phyloP scores from a whole-genome alignment of 2,113 vertebrate genomes.

The Anguilla rostrata region DNA sequence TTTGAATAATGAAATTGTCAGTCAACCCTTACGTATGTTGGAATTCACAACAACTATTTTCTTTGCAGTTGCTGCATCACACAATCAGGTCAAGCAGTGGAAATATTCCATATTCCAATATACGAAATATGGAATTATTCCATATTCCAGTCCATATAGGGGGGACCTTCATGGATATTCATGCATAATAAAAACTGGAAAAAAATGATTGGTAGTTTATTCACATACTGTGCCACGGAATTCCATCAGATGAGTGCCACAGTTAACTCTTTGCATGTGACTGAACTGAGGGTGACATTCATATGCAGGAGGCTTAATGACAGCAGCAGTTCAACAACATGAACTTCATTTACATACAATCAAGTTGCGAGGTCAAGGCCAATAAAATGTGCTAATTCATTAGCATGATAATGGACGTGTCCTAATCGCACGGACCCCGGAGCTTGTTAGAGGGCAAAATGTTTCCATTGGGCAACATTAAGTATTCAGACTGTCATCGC shows the following conservation, averaged over 20 bases:
- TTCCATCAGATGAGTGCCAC: neutral
- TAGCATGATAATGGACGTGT: slow-evolving; percentile 6
- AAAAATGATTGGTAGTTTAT: neutral
- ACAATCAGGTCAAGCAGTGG: neutral
- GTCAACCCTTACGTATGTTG: neutral
- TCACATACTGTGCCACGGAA: neutral
- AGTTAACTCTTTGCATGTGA: neutral
- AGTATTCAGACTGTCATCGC: neutral
- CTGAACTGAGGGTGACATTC: neutral
- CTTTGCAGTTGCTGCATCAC: neutral
- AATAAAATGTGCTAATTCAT: neutral
- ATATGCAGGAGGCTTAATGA: neutral
- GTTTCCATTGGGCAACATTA: neutral
- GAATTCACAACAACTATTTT: neutral
- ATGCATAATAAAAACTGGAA: neutral
- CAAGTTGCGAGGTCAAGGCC: neutral
- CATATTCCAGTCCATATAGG: neutral
- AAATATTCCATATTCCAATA: neutral
- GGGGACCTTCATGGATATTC: neutral
- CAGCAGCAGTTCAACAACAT: neutral
- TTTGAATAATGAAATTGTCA: neutral
- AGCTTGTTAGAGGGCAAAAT: neutral
- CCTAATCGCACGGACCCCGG: neutral
- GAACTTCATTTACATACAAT: neutral
- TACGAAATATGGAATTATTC: neutral